Conservation (phyloP, 2,113 vertebrate species). For the human (Homo sapiens) region DNA sequence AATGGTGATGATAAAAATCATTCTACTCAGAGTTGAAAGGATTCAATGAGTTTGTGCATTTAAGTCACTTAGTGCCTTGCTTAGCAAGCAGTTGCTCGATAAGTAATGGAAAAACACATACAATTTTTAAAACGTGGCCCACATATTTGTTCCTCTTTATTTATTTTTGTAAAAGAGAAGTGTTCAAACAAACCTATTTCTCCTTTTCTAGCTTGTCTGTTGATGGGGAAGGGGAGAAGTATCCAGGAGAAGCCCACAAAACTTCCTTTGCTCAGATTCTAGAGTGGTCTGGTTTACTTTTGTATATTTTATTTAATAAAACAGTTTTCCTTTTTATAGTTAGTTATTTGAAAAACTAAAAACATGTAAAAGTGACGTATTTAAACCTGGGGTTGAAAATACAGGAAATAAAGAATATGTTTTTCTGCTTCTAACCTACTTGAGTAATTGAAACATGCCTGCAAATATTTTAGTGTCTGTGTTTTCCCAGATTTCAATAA, state of each 20-base stretch:
- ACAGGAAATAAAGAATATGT: background rate
- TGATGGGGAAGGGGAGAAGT: background rate
- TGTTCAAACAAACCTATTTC: background rate
- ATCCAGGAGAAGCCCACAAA: background rate
- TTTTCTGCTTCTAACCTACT: slow-evolving; percentile 19
- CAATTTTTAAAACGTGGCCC: background rate
- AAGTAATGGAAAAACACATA: background rate
- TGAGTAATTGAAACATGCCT: background rate
- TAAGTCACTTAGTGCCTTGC: background rate
- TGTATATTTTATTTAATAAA: background rate
- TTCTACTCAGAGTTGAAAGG: background rate
- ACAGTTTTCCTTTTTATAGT: background rate
- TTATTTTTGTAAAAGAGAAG: slow-evolving; percentile 55
- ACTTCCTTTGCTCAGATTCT: background rate
- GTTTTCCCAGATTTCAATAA: background rate
- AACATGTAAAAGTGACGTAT: background rate
- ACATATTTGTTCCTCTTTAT: slow-evolving; percentile 39
- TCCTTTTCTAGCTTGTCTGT: background rate
- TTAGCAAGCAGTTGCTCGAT: background rate
- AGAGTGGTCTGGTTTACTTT: background rate
- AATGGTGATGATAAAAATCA: background rate
- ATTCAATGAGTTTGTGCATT: background rate
- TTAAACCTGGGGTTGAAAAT: background rate
- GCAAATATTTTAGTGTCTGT: background rate
- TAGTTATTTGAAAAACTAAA: background rate